Evolutionary conservation across 1,140 invertebrate genomes (phyloP).

Genomic region (Oedothorax gibbosus): DNA sequence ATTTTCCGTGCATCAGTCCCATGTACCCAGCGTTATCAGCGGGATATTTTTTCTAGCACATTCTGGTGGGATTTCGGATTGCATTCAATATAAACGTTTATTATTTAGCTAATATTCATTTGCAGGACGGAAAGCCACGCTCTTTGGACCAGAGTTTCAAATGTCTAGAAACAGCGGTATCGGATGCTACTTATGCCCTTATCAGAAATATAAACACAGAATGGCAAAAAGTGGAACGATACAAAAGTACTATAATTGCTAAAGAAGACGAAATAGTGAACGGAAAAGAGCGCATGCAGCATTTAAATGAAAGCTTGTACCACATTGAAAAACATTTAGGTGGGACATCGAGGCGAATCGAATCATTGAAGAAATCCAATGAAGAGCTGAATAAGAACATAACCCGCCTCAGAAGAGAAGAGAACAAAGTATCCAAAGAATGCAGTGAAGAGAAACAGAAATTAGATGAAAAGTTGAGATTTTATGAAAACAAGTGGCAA

Average conservation of each 20-base stretch:
- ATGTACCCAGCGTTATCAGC: no score
- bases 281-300: not conserved
- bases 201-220: conserved; percentile 12
- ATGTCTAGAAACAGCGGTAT: not conserved
- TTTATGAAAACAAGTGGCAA: conserved; percentile 16
- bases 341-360: not conserved
- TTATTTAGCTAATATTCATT: no score
- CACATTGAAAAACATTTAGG: conserved; percentile 3
- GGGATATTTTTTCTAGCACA: no score
- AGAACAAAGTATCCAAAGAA: not conserved
- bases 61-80: no score
- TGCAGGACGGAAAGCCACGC: no score
- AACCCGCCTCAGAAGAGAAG: not conserved
- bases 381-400: not conserved
- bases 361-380: conserved; percentile 1
- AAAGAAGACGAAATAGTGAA: not conserved
- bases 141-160: not conserved
- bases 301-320: not conserved
- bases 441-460: not conserved
- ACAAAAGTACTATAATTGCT: not conserved
- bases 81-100: no score
- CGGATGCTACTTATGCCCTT: not conserved
- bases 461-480: not conserved
- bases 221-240: conserved; percentile 4
- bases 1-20: no score